phyloP scores from a whole-genome alignment of 2,888 invertebrate genomes.

The Agonum fuliginosum region DNA sequence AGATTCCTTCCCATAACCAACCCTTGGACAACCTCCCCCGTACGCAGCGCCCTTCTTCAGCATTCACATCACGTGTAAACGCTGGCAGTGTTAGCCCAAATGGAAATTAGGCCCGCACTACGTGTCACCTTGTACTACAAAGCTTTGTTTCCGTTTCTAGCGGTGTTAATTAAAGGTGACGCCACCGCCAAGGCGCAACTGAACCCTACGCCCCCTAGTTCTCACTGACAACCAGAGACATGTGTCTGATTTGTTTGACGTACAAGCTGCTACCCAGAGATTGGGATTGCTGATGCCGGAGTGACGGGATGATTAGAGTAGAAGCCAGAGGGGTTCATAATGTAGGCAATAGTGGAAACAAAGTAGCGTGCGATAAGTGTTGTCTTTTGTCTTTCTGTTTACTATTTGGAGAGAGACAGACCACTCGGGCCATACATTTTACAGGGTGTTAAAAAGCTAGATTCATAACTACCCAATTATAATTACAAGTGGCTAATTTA shows the following conservation, averaged over 20 bases:
- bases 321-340: no score
- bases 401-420: no score
- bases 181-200: conserved; percentile 37
- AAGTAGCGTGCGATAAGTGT: no score
- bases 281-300: background rate
- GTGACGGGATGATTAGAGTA: background rate
- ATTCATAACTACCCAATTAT: no score
- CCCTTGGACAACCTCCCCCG: no score
- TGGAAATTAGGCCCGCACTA: conserved; percentile 53
- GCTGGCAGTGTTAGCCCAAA: conserved; percentile 50
- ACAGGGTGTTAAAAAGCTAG: no score
- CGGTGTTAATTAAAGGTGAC: conserved; percentile 58
- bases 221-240: conserved; percentile 35
- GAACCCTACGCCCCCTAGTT: background rate
- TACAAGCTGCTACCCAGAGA: background rate
- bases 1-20: no score
- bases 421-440: no score
- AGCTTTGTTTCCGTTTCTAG: conserved; percentile 54
- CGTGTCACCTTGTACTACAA: conserved; percentile 51
- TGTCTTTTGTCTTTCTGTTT: no score
- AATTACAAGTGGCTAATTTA: no score
- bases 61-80: conserved; percentile 54
- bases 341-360: no score
- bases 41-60: no score
- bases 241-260: conserved; percentile 48